Base-by-base conservation (phyloP, 2,888 invertebrate genomes). In the Acleris literana region DNA sequence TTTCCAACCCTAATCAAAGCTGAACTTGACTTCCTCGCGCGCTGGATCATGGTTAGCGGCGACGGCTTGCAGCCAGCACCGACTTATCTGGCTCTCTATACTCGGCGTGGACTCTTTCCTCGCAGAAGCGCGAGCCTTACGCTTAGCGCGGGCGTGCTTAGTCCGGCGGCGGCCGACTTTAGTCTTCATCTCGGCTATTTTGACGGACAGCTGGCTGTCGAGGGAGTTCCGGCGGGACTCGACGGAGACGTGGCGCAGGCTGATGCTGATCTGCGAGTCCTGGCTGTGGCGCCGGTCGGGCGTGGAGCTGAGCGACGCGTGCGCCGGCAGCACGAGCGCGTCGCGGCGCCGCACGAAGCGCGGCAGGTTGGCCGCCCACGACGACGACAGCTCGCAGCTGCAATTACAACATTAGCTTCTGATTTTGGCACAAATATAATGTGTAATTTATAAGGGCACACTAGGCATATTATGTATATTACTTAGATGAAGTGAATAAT, bases 361-460 rank as follows among this genome's bases (percentile, higher is more conserved):
- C 0, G 98, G 98, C 70, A 99, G 90, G 71, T 97, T 97, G 62
- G 97, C 97, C 49, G 97, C 97, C 97, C 98, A 98, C 0, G 97
- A 97, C 0, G 98, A 97, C 64, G 97, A 97, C 60, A 98, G 93
- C 76, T 97, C 97, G 72, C 96, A 96, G 68, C 97, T 96, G 61
- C 7, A 72, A 70, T 53, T 51, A 52, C 39, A 55, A 22, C 56
- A 18, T 22, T 33, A 51, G 9, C 20, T 3, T 2, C n/a, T n/a
- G n/a, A n/a, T n/a, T n/a, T n/a, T n/a, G n/a, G n/a, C n/a, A n/a
- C n/a, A n/a, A n/a, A n/a, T n/a, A n/a, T n/a, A n/a, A n/a, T n/a
- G n/a, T n/a, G n/a, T n/a, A n/a, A n/a, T n/a, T n/a, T n/a, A n/a
- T 33, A 33, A 7, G 11, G 11, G 0, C 9, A 33, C 11, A 33